These are phyloP conservation scores for Labroides dimidiatus DNA, from an alignment of 2,797 vertebrate species.

Conservation along the genomic window DNA sequence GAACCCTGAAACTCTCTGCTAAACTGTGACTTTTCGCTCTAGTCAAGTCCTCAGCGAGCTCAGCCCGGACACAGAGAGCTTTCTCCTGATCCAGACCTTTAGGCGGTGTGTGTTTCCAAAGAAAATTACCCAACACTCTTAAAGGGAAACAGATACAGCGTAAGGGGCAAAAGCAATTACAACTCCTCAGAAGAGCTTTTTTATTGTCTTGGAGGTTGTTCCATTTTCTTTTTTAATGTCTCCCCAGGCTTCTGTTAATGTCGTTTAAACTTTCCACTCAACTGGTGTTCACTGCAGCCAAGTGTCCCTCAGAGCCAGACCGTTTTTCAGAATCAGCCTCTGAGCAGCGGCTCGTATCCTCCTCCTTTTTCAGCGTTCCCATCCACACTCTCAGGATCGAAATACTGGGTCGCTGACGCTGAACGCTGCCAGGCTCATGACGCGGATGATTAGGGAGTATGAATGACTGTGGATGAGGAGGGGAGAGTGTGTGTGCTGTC, in stretches of 20 bases:
- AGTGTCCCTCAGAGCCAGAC: conserved; percentile 52
- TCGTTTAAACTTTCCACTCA: conserved; percentile 70
- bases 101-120: conserved; percentile 62
- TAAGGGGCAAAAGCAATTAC: conserved; percentile 63
- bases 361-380: neutral
- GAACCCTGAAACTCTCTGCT: neutral
- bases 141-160: conserved; percentile 75
- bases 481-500: conserved; percentile 9
- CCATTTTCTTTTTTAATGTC: conserved; percentile 14
- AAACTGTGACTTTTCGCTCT: conserved; percentile 35
- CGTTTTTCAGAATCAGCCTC: conserved; percentile 30
- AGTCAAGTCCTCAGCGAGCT: conserved; percentile 41
- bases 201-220: conserved; percentile 57
- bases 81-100: conserved; percentile 56
- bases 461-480: conserved; percentile 18
- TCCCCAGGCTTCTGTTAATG: conserved; percentile 60
- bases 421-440: conserved; percentile 15
- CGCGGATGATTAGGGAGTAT: conserved; percentile 22
- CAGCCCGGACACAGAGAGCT: conserved; percentile 37
- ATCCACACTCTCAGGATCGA: conserved; percentile 13
- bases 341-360: conserved; percentile 1
- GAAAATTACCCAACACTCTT: conserved; percentile 75
- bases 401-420: conserved; percentile 8
- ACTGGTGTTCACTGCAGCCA: conserved; percentile 49
- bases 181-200: conserved; percentile 55